Percentiles rank a stretch among this genome's conserved stretches.
These are phyloP conservation scores for Bombus confusus DNA, from an alignment of 1,140 invertebrate species.

Conservation along the genomic window DNA sequence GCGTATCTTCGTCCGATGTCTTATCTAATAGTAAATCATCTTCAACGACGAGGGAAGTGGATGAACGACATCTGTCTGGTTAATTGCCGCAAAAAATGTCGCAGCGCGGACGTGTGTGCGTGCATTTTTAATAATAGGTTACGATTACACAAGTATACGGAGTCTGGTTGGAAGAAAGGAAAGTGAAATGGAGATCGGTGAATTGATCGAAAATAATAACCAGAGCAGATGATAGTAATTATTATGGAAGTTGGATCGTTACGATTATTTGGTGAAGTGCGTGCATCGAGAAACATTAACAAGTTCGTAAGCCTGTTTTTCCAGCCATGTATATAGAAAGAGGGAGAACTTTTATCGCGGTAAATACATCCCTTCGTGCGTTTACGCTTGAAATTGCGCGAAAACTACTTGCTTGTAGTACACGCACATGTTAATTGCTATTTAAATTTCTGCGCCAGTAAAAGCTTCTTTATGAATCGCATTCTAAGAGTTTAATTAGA, in stretches of 20 bases:
- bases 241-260: conserved; percentile 14
- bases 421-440: conserved; percentile 22
- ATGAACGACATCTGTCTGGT: conserved; percentile 18
- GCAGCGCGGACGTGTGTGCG: not conserved
- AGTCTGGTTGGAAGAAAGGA: too few relatives aligned
- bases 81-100: conserved; percentile 3
- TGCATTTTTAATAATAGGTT: not conserved
- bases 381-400: conserved; percentile 25
- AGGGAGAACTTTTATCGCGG: conserved; percentile 27
- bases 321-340: not conserved
- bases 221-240: conserved; percentile 4
- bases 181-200: not conserved
- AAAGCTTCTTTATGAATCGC: not conserved
- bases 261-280: conserved; percentile 16
- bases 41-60: not conserved
- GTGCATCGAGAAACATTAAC: not conserved
- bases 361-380: conserved; percentile 26
- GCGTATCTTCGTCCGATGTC: not conserved
- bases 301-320: not conserved
- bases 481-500: not conserved
- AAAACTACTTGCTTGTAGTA: conserved; percentile 12
- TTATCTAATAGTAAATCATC: conserved; percentile 13
- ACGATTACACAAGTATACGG: not conserved
- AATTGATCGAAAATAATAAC: not conserved
- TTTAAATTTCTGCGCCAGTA: conserved; percentile 22